A percentile compares a stretch with the other conserved stretches of the same genome.
phyloP scores from a whole-genome alignment of 2,888 invertebrate species.

The Parnassius glacialis region DNA sequence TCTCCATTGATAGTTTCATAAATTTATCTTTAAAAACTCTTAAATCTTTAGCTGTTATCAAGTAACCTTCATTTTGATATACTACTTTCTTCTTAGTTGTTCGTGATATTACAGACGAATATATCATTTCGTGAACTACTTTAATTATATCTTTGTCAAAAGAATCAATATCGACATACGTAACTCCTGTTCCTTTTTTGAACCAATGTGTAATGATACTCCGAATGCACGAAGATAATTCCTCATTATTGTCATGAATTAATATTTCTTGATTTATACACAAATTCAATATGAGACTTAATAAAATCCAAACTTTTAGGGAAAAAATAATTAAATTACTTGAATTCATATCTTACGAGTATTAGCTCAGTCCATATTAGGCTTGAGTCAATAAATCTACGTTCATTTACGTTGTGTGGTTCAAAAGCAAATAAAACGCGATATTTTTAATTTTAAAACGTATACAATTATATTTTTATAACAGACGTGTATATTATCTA shows the following conservation, averaged over 20 bases:
- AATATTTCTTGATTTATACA: conserved; percentile 1
- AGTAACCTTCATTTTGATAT: conserved; percentile 16
- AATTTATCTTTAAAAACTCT: conserved; percentile 3
- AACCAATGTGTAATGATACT: conserved; percentile 10
- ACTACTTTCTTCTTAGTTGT: neutral
- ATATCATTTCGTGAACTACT: conserved; percentile 6
- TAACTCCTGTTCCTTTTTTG: conserved; percentile 7
- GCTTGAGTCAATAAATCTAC: too few relatives aligned
- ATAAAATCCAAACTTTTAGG: neutral
- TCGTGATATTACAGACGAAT: conserved; percentile 8
- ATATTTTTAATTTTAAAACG: too few relatives aligned
- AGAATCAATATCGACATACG: conserved; percentile 16
- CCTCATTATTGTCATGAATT: neutral
- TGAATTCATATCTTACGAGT: too few relatives aligned
- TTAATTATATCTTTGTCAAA: conserved; percentile 14
- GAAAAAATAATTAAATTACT: too few relatives aligned
- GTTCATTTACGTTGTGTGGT: too few relatives aligned
- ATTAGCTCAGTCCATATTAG: too few relatives aligned
- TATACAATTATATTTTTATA: too few relatives aligned
- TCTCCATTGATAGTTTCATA: conserved; percentile 12
- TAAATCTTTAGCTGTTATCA: conserved; percentile 8
- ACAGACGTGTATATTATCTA: too few relatives aligned
- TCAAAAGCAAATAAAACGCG: too few relatives aligned
- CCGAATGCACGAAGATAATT: neutral
- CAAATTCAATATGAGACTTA: neutral